Evolutionary conservation across 2,113 vertebrate species (phyloP).

Genomic region (Esox niger): DNA sequence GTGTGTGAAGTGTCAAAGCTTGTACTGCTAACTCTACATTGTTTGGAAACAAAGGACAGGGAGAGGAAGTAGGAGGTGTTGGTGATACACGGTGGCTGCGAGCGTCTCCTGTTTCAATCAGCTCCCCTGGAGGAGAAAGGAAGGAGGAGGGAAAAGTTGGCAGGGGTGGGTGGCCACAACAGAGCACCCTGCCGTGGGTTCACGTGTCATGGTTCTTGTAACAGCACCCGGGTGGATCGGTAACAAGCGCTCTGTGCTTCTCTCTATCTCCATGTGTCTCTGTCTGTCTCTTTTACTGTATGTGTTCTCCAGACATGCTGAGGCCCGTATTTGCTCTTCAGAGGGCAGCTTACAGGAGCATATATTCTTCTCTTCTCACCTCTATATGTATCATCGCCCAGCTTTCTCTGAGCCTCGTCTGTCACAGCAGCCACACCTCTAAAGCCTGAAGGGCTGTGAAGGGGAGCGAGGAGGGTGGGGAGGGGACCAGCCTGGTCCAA

Average conservation of each 20-base stretch:
- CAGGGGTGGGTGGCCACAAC: conserved; percentile 10
- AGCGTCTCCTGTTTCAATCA: conserved; percentile 59
- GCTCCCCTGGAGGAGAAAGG: conserved; percentile 45
- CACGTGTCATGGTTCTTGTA: background rate
- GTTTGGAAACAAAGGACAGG: conserved; percentile 58
- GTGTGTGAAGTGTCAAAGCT: conserved; percentile 36
- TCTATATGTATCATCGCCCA: too few relatives aligned
- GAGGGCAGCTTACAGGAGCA: too few relatives aligned
- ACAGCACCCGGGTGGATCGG: background rate
- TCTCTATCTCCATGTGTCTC: too few relatives aligned
- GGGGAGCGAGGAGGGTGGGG: conserved; percentile 22
- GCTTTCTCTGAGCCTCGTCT: too few relatives aligned
- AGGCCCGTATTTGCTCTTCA: too few relatives aligned
- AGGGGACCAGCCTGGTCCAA: too few relatives aligned
- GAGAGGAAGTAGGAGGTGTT: conserved; percentile 34
- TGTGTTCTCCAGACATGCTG: too few relatives aligned
- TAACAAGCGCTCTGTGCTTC: too few relatives aligned
- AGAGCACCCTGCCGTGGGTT: conserved; percentile 12
- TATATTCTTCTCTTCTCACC: too few relatives aligned
- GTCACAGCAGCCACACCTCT: too few relatives aligned
- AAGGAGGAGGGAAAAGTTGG: conserved; percentile 22
- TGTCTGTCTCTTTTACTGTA: background rate
- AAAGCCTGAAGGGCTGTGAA: too few relatives aligned
- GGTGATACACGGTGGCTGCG: conserved; percentile 31
- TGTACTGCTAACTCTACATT: conserved; percentile 48